Base-by-base conservation (phyloP, 2,888 invertebrate species). In the Parnassius orleans region DNA sequence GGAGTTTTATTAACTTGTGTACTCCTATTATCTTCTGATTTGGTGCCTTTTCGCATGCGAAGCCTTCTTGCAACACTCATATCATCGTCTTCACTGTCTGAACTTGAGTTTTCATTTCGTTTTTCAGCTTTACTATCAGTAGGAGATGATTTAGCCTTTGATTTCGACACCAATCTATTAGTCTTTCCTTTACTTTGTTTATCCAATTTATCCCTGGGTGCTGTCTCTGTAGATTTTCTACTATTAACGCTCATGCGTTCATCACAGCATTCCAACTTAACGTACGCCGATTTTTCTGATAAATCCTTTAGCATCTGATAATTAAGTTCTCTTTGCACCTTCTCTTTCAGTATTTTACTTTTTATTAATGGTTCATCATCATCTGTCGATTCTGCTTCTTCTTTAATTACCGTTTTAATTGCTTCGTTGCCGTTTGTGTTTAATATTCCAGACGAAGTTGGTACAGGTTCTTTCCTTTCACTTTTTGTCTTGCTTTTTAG, bases 251-350 rank as follows among this genome's bases (percentile, higher is more conserved):
- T 87, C 60, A 90, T 78, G 72, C 87, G 89, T 60, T 87, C 89
- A 73, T 92, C 88, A 73, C 87, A 91, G 76, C 90, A 89, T 75
- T 91, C 89, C 65, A 92, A 73, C 75, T 91, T 91, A 24, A 91
- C 91, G 69, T 90, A 90, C 9, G 90, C 86, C 24, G 90, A 87
- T 75, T 90, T 90, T 78, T 90, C 86, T 1, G 91, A 86, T 63
- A 90, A 81, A 70, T 91, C 90, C 76, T 88, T 90, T 57, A 90
- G 68, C 62, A 90, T 68, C 70, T 88, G 85, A 68, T 83, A 87
- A 70, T 90, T 89, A 11, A 88, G 72, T 56, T 87, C 83, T 67
- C 70, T 83, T 65, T 83, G 77, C 71, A 85, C 82, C 71, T 84
- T 86, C 73, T 88, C 87, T 72, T 90, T 90, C 47, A 86, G 74